Evolutionary conservation across 2,888 invertebrate genomes (phyloP), one percentile per base, ranked within the genome.

Genomic region (Mystacides longicornis): DNA sequence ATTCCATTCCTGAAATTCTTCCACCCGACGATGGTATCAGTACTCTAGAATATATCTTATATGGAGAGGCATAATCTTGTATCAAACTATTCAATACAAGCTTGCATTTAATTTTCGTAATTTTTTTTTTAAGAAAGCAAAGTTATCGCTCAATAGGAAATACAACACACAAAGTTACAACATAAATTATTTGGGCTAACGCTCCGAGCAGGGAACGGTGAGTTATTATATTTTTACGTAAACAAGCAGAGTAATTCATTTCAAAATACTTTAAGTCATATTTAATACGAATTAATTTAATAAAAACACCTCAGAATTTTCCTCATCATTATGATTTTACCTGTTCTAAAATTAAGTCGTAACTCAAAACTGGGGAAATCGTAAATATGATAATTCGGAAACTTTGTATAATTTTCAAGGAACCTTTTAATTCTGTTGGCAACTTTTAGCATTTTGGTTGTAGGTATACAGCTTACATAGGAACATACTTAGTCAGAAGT

Each of bases 331-430:
- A 37, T 37, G 14, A 27, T 27, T 37, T 37, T 37, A 37, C 37
- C 37, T 37, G 37, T 16, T 14, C 16, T 37, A 14, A 37, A 37
- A 27, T 14, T 3, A n/a, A 37, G 37, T 37, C 37, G 37, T 37
- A 37, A 37, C 16, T 37, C 37, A 37, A 37, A 37, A 37, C 37
- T 37, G n/a, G 37, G 37, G 37, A 37, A 37, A 37, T 37, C 37
- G 37, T 37, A 37, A 37, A 37, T 37, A 37, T 37, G 37, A 37
- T 37, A 37, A 37, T 37, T 37, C 37, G 37, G 14, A 37, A 37
- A 37, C n/a, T 37, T 37, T 37, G 37, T 37, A n/a, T 37, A 37
- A 37, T 37, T 37, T 37, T 16, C 16, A 37, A 37, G 37, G 37
- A 37, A 37, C 37, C 37, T 37, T 37, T 37, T 37, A 37, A 37